Conservation (phyloP, 1,140 invertebrate genomes). For the Cydia splendana region DNA sequence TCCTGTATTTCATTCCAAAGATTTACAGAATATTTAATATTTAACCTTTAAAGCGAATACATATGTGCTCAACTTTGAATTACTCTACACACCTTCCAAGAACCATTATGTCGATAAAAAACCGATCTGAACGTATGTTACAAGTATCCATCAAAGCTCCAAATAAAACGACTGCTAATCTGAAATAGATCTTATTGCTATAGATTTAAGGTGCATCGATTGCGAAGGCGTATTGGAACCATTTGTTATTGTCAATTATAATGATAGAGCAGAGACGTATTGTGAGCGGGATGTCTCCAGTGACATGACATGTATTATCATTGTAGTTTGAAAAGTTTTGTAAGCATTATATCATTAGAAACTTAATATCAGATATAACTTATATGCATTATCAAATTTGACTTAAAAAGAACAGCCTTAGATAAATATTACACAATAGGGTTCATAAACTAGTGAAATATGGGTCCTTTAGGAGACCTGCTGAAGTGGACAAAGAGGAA, state of each 20-base stretch:
- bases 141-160: slow-evolving; percentile 1
- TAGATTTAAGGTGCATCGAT: background rate
- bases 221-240: slow-evolving; percentile 59
- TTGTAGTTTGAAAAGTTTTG: slow-evolving; percentile 9
- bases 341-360: background rate
- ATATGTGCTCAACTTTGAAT: background rate
- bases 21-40: no score
- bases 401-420: background rate
- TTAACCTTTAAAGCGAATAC: background rate
- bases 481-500: no score
- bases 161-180: background rate
- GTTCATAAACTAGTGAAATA: background rate
- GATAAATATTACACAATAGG: no score
- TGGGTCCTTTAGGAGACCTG: background rate
- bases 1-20: no score
- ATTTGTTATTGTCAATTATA: slow-evolving; percentile 76
- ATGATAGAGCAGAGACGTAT: slow-evolving; percentile 51
- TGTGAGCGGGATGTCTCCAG: background rate
- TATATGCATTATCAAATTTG: background rate
- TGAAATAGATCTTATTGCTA: background rate
- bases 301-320: slow-evolving; percentile 18
- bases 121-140: background rate
- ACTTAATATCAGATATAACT: background rate
- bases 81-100: background rate
- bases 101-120: slow-evolving; percentile 17